Base-by-base conservation (phyloP, 2,113 vertebrate species). In the Dolichallabes microphthalmus region DNA sequence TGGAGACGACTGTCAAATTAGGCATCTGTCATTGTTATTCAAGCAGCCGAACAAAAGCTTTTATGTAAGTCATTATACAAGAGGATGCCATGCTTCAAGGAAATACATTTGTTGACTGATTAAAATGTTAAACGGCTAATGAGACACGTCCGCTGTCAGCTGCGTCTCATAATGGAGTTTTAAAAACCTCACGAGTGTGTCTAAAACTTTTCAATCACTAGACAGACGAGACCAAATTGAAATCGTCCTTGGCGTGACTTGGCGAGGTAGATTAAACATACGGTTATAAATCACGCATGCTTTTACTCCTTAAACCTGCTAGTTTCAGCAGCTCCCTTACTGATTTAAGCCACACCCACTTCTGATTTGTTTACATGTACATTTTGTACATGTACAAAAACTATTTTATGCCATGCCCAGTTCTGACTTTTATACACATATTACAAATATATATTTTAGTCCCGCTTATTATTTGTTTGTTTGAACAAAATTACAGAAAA, bases 1-100 rank as follows among this genome's bases (percentile, higher is more conserved):
- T 73, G 19, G 39, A 73, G 63, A 74, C 8, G 45, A 79, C 17
- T 52, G 87, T 85, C 61, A 68, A 76, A 76, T 64, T 27, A 84
- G 82, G 69, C 85, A 58, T 88, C 85, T 86, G 87, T 71, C 66
- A n/a, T 60, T 86, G 82, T 84, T 86, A 71, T 84, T 66, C 87
- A 88, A 66, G 39, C 69, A 83, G 27, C n/a, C 77, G 61, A 88
- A 88, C 87, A 88, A 84, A 88, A 86, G 87, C 82, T 69, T 88
- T 86, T 84, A 82, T 84, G 77, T 81, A 86, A 86, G 69, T 27
- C 63, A 63, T 88, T 84, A 88, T 71, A 71, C 80, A 84, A 86
- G 77, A 77, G 17, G 25, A 45, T 50, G 73, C 81, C 79, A 35
- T 45, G 57, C 85, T 84, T 86, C 15, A 52, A 75, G 61, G 64